Evolutionary conservation across 2,113 vertebrate species (phyloP).

Genomic region (Lasiurus cinereus): DNA sequence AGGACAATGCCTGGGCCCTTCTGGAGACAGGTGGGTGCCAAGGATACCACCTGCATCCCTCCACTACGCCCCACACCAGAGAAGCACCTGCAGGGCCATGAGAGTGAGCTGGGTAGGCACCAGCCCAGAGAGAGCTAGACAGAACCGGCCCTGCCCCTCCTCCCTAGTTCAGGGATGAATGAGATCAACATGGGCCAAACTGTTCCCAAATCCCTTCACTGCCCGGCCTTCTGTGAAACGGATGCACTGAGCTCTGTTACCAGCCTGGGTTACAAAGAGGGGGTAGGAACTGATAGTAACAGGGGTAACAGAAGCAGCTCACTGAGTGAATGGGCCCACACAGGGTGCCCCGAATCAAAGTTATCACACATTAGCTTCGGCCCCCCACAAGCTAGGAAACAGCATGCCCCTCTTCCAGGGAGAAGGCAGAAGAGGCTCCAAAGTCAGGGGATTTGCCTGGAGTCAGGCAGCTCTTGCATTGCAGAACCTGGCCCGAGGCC

Average conservation of each 20-base stretch:
- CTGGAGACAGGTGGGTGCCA: constrained; percentile 79
- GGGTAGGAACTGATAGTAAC: no score
- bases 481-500: accelerated
- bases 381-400: background rate
- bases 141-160: no score
- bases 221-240: background rate
- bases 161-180: no score
- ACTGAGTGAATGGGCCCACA: accelerated
- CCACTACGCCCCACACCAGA: constrained; percentile 86
- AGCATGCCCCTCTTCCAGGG: background rate
- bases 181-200: background rate
- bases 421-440: background rate
- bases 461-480: background rate
- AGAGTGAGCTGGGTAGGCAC: background rate
- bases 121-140: background rate
- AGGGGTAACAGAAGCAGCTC: accelerated
- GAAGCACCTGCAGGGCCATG: constrained; percentile 87
- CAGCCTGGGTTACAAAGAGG: background rate
- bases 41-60: constrained; percentile 84
- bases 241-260: background rate
- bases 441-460: background rate
- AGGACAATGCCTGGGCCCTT: constrained; percentile 86
- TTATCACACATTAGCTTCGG: background rate
- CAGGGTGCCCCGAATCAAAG: accelerated
- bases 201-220: background rate